Evolutionary conservation across 2,797 vertebrate genomes (phyloP), one percentile per base, ranked within the genome.

Genomic region (Danio jaintianensis): DNA sequence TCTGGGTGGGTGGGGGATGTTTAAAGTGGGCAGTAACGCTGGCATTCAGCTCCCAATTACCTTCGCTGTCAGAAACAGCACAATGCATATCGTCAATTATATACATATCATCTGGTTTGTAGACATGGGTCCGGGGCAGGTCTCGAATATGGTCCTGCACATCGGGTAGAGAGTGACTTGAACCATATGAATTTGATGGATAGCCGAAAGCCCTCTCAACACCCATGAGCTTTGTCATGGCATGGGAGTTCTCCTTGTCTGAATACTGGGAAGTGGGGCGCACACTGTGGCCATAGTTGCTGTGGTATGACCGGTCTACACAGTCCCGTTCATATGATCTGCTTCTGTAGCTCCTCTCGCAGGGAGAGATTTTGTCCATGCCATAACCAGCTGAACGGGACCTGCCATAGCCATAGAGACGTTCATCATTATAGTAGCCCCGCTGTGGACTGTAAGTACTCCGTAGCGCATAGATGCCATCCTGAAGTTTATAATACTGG

Each of bases 21-120:
- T 92, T 90, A 93, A 91, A 92, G 90, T 87, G 92, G 90, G 88
- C 92, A 92, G 89, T 92, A 90, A 91, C 87, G 90, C 91, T 90
- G 91, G 89, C 86, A 89, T 88, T 96, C 92, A 96, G 91, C 94
- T 94, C 82, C 22, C 91, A 95, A 91, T 99, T 99, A 99, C 98
- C 98, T 99, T 99, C 98, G 2, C 98, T 99, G 95, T 99, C 98
- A 75, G 98, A 99, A 90, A 99, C 97, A 93, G 98, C 98, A 83
- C 97, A 98, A 94, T 99, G 96, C 91, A 98, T 93, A 94, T 99
- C 98, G 75, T 99, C 98, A 94, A 98, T 95, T 92, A 97, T 93
- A 95, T 98, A 99, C 88, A 95, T 96, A 92, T 99, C 97, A 84
- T 99, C 98, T 77, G 95, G 96, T 93, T 98, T 98, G 94, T 98